Conservation (phyloP, 1,140 invertebrate genomes). For the Charaxes varanes region DNA sequence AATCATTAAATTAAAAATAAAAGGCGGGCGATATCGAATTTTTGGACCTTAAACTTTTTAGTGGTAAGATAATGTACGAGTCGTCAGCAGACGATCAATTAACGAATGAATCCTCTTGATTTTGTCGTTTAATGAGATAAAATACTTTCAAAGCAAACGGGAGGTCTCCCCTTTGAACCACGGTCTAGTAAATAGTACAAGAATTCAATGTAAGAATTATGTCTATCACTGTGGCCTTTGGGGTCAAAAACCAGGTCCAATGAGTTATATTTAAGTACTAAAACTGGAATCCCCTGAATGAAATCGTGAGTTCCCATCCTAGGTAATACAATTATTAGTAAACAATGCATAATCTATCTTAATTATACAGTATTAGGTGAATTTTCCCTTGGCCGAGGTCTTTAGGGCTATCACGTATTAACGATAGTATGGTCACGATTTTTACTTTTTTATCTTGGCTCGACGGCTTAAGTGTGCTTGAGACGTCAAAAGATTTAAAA, state of each 20-base stretch:
- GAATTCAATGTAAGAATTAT: constrained; percentile 2
- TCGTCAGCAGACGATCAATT: too few relatives aligned
- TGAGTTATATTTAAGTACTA: constrained; percentile 17
- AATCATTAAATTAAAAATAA: too few relatives aligned
- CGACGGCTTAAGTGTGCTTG: constrained; percentile 15
- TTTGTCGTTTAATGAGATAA: too few relatives aligned
- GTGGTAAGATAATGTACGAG: too few relatives aligned
- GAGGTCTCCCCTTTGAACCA: too few relatives aligned
- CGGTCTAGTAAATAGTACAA: too few relatives aligned
- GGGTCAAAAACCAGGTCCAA: constrained; percentile 17
- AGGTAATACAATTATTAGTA: constrained; percentile 8
- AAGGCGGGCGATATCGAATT: too few relatives aligned
- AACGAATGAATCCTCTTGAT: too few relatives aligned
- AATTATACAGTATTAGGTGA: background rate
- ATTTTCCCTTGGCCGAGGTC: background rate
- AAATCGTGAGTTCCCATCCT: constrained; percentile 29
- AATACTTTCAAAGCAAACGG: too few relatives aligned
- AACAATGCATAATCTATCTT: constrained; percentile 6
- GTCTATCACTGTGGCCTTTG: constrained; percentile 1
- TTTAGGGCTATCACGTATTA: constrained; percentile 18
- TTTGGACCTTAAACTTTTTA: too few relatives aligned
- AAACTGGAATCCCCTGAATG: constrained; percentile 24
- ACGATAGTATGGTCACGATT: constrained; percentile 15
- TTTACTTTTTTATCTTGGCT: constrained; percentile 15
- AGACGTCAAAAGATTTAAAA: constrained; percentile 9